Evolutionary conservation across 2,113 vertebrate genomes (phyloP).

Genomic region (Seriola rivoliana): DNA sequence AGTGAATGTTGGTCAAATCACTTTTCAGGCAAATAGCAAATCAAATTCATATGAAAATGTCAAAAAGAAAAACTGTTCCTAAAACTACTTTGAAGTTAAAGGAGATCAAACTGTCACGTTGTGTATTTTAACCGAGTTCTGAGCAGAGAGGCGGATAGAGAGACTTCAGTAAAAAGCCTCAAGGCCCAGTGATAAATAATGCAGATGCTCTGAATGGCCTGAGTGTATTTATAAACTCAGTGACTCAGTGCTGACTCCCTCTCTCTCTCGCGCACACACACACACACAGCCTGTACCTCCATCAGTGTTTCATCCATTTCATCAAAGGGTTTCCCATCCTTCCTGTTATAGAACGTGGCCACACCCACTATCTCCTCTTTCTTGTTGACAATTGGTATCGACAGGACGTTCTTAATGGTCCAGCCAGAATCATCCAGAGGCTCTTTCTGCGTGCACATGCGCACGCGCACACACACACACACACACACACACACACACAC

Average conservation of each 20-base stretch:
- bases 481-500: constrained; percentile 21
- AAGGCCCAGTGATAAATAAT: constrained; percentile 74
- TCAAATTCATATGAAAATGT: not conserved
- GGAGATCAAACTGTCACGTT: constrained; percentile 21
- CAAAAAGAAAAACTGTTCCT: not conserved
- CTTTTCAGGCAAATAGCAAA: not conserved
- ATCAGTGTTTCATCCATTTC: constrained; percentile 96
- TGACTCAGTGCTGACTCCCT: constrained; percentile 55
- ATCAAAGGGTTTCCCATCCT: constrained; percentile 97
- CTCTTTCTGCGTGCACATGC: constrained; percentile 83
- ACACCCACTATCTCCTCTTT: constrained; percentile 98
- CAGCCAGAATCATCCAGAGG: constrained; percentile 94
- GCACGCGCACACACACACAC: not conserved
- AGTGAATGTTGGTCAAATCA: not conserved
- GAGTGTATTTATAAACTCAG: constrained; percentile 76
- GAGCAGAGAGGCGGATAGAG: constrained; percentile 20
- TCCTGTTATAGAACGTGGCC: constrained; percentile 98
- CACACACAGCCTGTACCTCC: constrained; percentile 87
- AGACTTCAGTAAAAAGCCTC: constrained; percentile 57
- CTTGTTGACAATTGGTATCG: constrained; percentile 98
- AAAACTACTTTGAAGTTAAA: constrained; percentile 2
- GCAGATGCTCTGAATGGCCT: constrained; percentile 63
- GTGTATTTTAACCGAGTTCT: not conserved
- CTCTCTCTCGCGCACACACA: constrained; percentile 24
- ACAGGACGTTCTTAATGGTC: constrained; percentile 94